Evolutionary conservation across 2,113 vertebrate species (phyloP), one percentile per base, ranked within the genome.

Genomic region (Hypomesus transpacificus): DNA sequence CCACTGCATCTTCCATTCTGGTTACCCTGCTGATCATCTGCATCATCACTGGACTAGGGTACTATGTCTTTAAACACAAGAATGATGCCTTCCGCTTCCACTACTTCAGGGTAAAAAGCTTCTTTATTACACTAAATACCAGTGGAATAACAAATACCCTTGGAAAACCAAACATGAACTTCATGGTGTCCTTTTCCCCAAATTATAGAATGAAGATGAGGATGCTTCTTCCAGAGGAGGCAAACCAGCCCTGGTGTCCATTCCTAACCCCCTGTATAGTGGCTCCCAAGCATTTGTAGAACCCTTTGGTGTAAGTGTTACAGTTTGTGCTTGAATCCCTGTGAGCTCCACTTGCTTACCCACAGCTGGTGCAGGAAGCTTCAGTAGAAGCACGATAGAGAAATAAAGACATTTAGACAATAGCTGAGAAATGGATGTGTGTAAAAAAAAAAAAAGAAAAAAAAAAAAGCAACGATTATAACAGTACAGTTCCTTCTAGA

Each of bases 201-300:
- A 6, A 26, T 61, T 66, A 77, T 84, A 92, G 91, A 84, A 93
- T 5, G 92, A 92, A 1, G 91, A 92, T 1, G 92, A 93, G 0
- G 91, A 91, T 66, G 79, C 72, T 74, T 66, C 80, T 50, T 7
- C 83, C 17, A 0, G 84, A 62, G 82, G 83, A 14, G 78, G 24
- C n/a, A 93, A 85, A 53, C 92, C 93, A 1, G 82, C 92, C 1
- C 77, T 95, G 66, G 90, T 96, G 24, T 94, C 93, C 9, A 91
- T 96, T 66, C 93, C 94, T 1, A 96, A 96, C 80, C 95, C 95
- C 2, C 84, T 95, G 69, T 96, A 94, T 82, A 90, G 80, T 20
- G 92, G 90, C 64, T 89, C 85, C 1, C 91, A 80, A 16, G 82
- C 84, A 13, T 91, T 94, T 16, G 73, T 76, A 18, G 93, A 95